Evolutionary conservation across 2,113 vertebrate genomes (phyloP), one percentile per base, ranked within the genome.

Genomic region (Eidolon helvum): DNA sequence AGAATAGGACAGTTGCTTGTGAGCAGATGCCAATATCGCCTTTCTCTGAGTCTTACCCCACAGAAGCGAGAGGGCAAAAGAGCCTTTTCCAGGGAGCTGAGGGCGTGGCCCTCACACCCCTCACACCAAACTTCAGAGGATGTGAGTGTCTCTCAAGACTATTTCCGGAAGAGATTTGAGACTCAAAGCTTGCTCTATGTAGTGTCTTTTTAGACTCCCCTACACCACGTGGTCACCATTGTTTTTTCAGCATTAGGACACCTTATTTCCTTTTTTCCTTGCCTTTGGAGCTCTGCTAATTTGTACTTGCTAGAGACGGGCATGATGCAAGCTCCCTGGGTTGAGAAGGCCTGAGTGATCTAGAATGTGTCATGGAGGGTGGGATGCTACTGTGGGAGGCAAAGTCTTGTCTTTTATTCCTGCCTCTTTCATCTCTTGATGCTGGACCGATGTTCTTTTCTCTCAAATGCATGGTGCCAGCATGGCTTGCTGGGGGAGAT

Each of bases 41-140:
- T 83, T 65, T 43, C n/a, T 80, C 79, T 74, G 38, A 48, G n/a
- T 88, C 87, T 80, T 94, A 86, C 28, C 35, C 75, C 7, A 21
- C 2, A 10, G 24, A 35, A 57, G 10, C 0, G 7, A 82, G 48
- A 66, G 33, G 74, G 38, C 33, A 55, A 59, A 63, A 4, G 3
- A 16, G 50, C 10, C 5, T 45, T n/a, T 22, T 48, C 24, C 45
- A 50, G 21, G 71, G 72, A 83, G 45, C 74, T 38, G 30, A 63
- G 33, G 45, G 1, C 11, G 11, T 4, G 74, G 69, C 7, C 57
- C 59, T 71, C 33, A 14, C 0, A 1, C 22, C 48, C 55, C 38
- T 63, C 9, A 7, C 1, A 4, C 8, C 9, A 14, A 8, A 40
- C 38, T 1, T 53, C 26, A 8, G 4, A 2, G 43, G 9, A 1